Base-by-base conservation (phyloP, 2,888 invertebrate genomes). In the Kryphioiulus occultus region DNA sequence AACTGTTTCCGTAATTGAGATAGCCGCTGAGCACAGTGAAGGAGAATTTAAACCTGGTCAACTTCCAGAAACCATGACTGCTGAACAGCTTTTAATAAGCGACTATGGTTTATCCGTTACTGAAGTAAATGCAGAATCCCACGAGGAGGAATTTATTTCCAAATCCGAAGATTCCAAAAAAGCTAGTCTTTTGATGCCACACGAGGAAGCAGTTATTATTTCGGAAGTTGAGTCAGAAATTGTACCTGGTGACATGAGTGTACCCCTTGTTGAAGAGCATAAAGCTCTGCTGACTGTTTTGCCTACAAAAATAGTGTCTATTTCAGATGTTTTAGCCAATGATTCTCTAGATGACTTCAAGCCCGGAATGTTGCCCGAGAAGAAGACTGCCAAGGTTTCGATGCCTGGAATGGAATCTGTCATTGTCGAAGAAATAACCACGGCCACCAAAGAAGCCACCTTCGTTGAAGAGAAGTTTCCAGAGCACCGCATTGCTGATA, bases 1-100 rank as follows among this genome's bases (percentile, higher is more conserved):
- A 88, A 91, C 91, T 26, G 89, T 91, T 32, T 91, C 93, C 90
- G 91, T 92, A 88, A 93, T 89, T 86, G 90, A 90, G 88, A 87
- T 91, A 17, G 22, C 86, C 86, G 91, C 93, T 47, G 90, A 89
- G 44, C 84, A 83, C 22, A 89, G 88, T 42, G 90, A 90, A 89
- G 90, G 85, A 22, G 86, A 88, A 17, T 87, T 88, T 44, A 85
- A 85, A 86, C 78, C 68, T 78, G 78, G 44, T n/a, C 35, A 78
- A n/a, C 68, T 87, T 39, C 42, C 87, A 39, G 86, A 88, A 88
- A 44, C 86, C 19, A 88, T 89, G 53, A 86, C 89, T 78, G 87
- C 87, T 78, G 82, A 82, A 32, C 35, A 35, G 12, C 19, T 89
- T 15, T 68, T 89, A 10, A 85, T 87, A n/a, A 86, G 88, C 59